A percentile compares a stretch with the other conserved stretches of the same genome.
phyloP scores from a whole-genome alignment of 1,140 invertebrate genomes.

The Propsilocerus akamusi region DNA sequence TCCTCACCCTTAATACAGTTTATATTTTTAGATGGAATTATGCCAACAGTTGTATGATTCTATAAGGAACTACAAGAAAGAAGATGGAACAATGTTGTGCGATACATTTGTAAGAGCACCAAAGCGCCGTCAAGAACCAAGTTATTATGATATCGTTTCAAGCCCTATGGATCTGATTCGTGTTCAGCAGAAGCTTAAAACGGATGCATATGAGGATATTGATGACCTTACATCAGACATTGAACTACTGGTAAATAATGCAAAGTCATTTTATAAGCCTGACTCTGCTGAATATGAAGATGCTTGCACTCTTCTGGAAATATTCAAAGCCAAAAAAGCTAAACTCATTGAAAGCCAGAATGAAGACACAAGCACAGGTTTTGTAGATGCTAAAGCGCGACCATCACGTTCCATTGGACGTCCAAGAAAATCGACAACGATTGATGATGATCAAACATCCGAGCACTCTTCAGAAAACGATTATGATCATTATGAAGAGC shows the following conservation, averaged over 20 bases:
- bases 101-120: constrained; percentile 89
- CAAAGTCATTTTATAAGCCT: constrained; percentile 83
- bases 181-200: constrained; percentile 86
- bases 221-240: constrained; percentile 75
- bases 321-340: constrained; percentile 42
- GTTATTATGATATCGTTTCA: constrained; percentile 77
- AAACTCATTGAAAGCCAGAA: constrained; percentile 26
- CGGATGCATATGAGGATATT: constrained; percentile 80
- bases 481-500: constrained; percentile 50
- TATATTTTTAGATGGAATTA: constrained; percentile 45
- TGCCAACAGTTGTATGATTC: constrained; percentile 87
- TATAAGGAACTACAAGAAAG: constrained; percentile 77
- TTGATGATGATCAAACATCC: constrained; percentile 26
- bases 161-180: constrained; percentile 87
- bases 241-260: constrained; percentile 75
- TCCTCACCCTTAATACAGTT: not conserved
- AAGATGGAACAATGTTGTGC: constrained; percentile 77
- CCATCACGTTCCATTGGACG: constrained; percentile 12
- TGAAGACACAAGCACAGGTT: constrained; percentile 17
- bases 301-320: constrained; percentile 76
- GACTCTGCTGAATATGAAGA: constrained; percentile 77
- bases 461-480: constrained; percentile 56
- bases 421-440: constrained; percentile 14
- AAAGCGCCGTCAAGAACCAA: constrained; percentile 74
- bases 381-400: not conserved